These are phyloP conservation scores for Zygaena filipendulae DNA, from an alignment of 2,888 invertebrate genomes.

Conservation along the genomic window DNA sequence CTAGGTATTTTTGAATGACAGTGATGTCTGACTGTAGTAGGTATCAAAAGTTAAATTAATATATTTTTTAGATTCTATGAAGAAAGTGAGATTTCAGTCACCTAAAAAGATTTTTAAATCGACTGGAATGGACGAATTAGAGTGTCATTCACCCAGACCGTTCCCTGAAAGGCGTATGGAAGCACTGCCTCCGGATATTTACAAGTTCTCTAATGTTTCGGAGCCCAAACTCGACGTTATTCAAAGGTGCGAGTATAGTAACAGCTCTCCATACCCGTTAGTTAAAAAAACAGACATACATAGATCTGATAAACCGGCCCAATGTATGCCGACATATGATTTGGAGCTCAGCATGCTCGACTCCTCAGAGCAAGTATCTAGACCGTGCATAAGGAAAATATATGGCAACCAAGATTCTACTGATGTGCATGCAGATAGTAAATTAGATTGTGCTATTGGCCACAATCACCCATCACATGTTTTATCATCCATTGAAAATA, in stretches of 20 bases:
- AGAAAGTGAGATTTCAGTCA: slow-evolving; percentile 54
- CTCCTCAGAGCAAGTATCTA: slow-evolving; percentile 25
- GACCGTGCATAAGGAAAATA: too few relatives aligned
- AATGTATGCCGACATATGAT: slow-evolving; percentile 40
- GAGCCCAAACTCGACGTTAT: slow-evolving; percentile 28
- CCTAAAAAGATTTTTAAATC: slow-evolving; percentile 22
- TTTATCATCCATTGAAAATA: slow-evolving; percentile 26
- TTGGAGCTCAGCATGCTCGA: slow-evolving; percentile 52
- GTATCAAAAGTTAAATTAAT: too few relatives aligned
- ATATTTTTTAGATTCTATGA: too few relatives aligned
- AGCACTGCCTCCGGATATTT: slow-evolving; percentile 21
- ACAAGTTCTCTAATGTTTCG: slow-evolving; percentile 18
- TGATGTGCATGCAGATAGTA: too few relatives aligned
- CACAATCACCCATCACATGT: slow-evolving; percentile 17
- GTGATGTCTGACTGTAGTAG: too few relatives aligned
- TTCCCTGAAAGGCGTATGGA: slow-evolving; percentile 30
- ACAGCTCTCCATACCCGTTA: slow-evolving; percentile 44
- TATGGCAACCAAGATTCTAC: too few relatives aligned
- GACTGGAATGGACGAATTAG: slow-evolving; percentile 34
- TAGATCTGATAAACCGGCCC: slow-evolving; percentile 17
- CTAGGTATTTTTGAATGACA: too few relatives aligned
- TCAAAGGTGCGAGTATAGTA: slow-evolving; percentile 39
- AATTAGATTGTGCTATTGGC: too few relatives aligned
- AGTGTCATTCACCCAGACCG: slow-evolving; percentile 55
- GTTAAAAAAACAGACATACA: slow-evolving; percentile 31